Evolutionary conservation across 2,888 invertebrate genomes (phyloP).

Genomic region (Leptura quadrifasciata): DNA sequence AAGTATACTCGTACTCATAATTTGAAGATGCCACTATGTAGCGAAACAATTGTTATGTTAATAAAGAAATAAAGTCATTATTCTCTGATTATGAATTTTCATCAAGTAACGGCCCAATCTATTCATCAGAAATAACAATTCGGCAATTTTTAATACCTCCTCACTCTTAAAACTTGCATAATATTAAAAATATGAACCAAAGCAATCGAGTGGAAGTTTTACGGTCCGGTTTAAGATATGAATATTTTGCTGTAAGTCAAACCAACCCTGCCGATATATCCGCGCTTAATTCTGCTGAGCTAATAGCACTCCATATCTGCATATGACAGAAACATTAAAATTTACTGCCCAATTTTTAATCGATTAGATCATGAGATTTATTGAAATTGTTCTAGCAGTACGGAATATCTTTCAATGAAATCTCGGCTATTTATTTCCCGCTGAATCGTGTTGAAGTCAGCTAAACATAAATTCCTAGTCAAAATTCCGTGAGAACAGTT

Average conservation of each 20-base stretch:
- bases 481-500: neutral
- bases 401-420: neutral
- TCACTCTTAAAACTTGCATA: too few species aligned
- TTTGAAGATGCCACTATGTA: too few species aligned
- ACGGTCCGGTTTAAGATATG: neutral
- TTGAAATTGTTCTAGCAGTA: conserved; percentile 30
- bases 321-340: conserved; percentile 61
- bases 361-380: conserved; percentile 46
- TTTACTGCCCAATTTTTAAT: conserved; percentile 54
- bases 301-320: conserved; percentile 65
- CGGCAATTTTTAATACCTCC: too few species aligned
- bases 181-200: too few species aligned
- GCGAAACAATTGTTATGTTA: too few species aligned
- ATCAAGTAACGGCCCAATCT: too few species aligned
- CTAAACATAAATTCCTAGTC: neutral
- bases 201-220: neutral
- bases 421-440: neutral
- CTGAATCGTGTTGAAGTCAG: neutral
- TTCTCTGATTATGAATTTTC: too few species aligned
- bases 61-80: too few species aligned
- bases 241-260: neutral
- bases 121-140: too few species aligned
- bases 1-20: too few species aligned
- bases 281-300: conserved; percentile 53
- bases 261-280: conserved; percentile 24